phyloP scores from a whole-genome alignment of 2,113 vertebrate genomes.

The Macaca nemestrina region DNA sequence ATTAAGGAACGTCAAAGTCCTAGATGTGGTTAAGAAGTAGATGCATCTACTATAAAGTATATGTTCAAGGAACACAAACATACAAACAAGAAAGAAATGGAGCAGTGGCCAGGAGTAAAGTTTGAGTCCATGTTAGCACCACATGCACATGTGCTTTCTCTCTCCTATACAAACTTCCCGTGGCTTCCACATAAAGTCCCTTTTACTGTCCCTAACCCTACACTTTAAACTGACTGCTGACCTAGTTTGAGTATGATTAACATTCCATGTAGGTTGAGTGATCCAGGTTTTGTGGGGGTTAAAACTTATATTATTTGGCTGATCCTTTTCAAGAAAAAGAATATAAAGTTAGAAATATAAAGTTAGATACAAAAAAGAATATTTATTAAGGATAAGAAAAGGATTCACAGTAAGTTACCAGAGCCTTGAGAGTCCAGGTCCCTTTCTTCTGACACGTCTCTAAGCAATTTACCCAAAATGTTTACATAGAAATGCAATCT shows the following conservation, averaged over 20 bases:
- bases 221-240: neutral
- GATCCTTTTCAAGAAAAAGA: neutral
- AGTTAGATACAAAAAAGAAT: neutral
- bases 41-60: neutral
- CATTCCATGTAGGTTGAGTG: neutral
- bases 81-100: neutral
- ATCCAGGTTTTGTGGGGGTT: neutral
- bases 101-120: neutral
- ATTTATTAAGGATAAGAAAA: conserved; percentile 11
- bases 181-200: neutral
- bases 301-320: neutral
- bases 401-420: neutral
- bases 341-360: neutral
- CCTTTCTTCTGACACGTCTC: neutral
- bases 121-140: neutral
- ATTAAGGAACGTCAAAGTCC: neutral
- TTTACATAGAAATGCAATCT: neutral
- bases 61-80: neutral
- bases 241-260: neutral
- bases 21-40: neutral
- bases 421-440: neutral
- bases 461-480: neutral
- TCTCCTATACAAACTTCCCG: neutral
- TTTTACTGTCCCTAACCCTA: neutral
- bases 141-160: neutral